Conservation (phyloP, 1,140 invertebrate genomes). For the Atta cephalotes region DNA sequence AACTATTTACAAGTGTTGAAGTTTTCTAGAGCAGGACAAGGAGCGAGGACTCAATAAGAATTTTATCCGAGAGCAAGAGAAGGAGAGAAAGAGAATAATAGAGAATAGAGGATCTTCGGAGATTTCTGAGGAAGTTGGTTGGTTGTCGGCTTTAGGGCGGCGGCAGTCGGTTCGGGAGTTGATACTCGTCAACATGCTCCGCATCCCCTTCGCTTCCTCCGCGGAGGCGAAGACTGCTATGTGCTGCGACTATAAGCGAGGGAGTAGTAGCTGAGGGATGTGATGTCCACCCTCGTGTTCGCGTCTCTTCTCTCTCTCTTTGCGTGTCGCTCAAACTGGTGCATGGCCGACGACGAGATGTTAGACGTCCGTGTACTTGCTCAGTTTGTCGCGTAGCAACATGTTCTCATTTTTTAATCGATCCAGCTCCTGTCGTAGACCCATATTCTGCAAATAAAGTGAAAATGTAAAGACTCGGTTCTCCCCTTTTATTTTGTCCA, state of each 20-base stretch:
- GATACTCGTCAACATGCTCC: constrained; percentile 30
- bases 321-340: constrained; percentile 55
- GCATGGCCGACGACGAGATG: constrained; percentile 63
- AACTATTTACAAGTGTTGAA: constrained; percentile 84
- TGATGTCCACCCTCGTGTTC: constrained; percentile 64
- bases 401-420: constrained; percentile 96
- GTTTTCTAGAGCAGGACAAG: constrained; percentile 64
- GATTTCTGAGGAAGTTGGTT: constrained; percentile 32
- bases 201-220: constrained; percentile 42
- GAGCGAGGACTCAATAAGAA: constrained; percentile 63
- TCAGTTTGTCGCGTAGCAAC: constrained; percentile 93
- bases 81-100: constrained; percentile 49
- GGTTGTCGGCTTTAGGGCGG: constrained; percentile 36
- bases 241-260: constrained; percentile 67
- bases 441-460: constrained; percentile 90
- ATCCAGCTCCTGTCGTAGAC: constrained; percentile 94
- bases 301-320: constrained; percentile 59
- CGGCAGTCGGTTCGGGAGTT: constrained; percentile 46
- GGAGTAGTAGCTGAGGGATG: constrained; percentile 42
- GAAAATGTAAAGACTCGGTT: background rate
- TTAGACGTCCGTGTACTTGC: constrained; percentile 94
- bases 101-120: constrained; percentile 32
- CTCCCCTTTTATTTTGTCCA: background rate
- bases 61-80: constrained; percentile 60
- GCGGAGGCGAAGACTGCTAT: constrained; percentile 56